These are phyloP conservation scores for Pseudorhiza aurosa DNA, from an alignment of 30 jellyfish, hydroid and myxozoan genomes.

Conservation along the genomic window DNA sequence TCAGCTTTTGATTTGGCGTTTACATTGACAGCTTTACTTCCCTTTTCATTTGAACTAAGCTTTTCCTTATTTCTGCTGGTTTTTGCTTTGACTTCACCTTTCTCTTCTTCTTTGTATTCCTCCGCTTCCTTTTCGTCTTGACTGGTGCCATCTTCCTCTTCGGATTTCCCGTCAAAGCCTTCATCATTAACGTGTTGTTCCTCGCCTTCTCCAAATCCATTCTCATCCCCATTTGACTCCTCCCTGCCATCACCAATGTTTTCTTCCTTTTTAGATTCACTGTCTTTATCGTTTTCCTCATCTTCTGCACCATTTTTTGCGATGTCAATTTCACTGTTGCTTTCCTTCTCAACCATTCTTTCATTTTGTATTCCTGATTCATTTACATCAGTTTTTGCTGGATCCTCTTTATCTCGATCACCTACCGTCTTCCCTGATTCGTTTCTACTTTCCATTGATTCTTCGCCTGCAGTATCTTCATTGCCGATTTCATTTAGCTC, in stretches of 20 bases:
- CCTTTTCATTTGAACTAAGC: not conserved
- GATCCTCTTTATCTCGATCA: not conserved
- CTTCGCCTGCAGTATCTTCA: not conserved
- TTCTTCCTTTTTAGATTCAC: not conserved
- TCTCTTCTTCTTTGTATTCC: not conserved
- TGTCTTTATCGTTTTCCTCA: not conserved
- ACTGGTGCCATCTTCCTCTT: slow-evolving; percentile 1
- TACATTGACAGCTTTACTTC: not conserved
- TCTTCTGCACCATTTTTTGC: not conserved
- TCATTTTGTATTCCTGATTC: no score
- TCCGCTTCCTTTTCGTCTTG: slow-evolving; percentile 8
- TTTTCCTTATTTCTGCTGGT: not conserved
- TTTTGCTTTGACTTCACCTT: not conserved
- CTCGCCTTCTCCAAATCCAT: not conserved
- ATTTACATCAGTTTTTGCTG: no score
- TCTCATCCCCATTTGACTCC: not conserved
- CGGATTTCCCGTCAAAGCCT: slow-evolving; percentile 2
- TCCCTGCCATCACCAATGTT: not conserved
- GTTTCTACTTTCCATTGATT: no score
- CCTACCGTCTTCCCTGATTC: not conserved
- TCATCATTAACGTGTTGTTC: not conserved
- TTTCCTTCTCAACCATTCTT: no score
- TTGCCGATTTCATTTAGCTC: not conserved
- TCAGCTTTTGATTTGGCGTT: not conserved
- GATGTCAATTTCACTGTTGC: not conserved